These are phyloP conservation scores for Hyla sarda DNA, from an alignment of 2,113 vertebrate species.

Conservation along the genomic window DNA sequence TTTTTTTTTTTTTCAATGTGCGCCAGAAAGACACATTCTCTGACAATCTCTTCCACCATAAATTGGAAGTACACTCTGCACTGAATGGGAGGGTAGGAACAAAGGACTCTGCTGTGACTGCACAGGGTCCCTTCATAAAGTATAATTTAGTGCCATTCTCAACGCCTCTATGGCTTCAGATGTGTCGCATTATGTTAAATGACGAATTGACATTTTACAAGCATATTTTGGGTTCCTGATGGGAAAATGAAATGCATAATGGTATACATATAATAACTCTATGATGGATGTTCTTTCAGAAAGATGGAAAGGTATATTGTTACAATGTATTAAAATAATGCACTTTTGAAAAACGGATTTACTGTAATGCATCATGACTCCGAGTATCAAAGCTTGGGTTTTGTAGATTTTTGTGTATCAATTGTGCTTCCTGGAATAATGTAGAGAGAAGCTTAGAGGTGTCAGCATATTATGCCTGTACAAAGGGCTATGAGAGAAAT, in stretches of 20 bases:
- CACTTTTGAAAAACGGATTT: neutral
- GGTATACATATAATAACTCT: constrained; percentile 18
- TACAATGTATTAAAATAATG: constrained; percentile 16
- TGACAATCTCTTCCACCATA: neutral
- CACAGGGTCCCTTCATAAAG: neutral
- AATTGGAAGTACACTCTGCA: constrained; percentile 28
- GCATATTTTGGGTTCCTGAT: constrained; percentile 24
- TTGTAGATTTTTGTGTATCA: neutral
- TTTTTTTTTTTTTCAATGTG: neutral
- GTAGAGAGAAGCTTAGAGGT: neutral
- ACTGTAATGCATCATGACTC: neutral
- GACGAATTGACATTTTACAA: constrained; percentile 37
- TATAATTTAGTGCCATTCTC: constrained; percentile 37
- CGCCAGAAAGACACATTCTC: neutral
- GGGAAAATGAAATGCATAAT: constrained; percentile 43
- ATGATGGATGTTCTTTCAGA: neutral
- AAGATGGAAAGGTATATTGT: neutral
- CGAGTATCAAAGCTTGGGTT: neutral
- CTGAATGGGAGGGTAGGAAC: constrained; percentile 30
- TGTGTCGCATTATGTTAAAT: constrained; percentile 41
- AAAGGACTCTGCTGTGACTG: constrained; percentile 12
- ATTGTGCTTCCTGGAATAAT: neutral
- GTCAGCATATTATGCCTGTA: neutral
- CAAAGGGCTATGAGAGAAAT: neutral
- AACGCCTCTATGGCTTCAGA: neutral